phyloP scores from a whole-genome alignment of 2,888 invertebrate species.

The Ephialtes manifestator region DNA sequence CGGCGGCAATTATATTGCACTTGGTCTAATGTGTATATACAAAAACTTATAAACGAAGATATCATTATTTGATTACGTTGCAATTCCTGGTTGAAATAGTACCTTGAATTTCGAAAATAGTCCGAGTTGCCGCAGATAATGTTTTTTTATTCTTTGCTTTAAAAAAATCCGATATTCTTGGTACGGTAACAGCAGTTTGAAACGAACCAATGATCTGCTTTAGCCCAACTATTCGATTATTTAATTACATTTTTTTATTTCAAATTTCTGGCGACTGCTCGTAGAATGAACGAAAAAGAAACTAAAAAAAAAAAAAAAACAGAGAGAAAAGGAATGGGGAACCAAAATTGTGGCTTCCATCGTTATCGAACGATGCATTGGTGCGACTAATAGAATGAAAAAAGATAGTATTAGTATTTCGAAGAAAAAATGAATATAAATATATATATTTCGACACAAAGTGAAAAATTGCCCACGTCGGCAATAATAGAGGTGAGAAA shows the following conservation, averaged over 20 bases:
- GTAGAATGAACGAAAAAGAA: not conserved
- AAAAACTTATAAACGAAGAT: no score
- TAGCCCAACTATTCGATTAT: conserved; percentile 3
- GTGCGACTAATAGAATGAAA: conserved; percentile 3
- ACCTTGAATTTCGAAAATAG: not conserved
- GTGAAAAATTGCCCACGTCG: conserved; percentile 45
- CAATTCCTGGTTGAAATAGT: not conserved
- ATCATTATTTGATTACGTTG: no score
- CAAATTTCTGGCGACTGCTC: not conserved
- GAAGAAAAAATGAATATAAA: not conserved
- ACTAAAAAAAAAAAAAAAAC: conserved; percentile 12
- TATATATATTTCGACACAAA: conserved; percentile 43
- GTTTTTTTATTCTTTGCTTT: not conserved
- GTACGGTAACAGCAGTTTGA: conserved; percentile 6
- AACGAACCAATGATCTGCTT: conserved; percentile 13
- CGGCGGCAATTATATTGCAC: no score
- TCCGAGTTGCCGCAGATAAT: no score
- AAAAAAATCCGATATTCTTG: not conserved
- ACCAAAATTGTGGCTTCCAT: conserved; percentile 12
- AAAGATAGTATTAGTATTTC: conserved; percentile 23
- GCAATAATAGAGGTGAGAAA: conserved; percentile 30
- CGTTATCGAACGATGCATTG: not conserved
- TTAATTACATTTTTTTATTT: not conserved
- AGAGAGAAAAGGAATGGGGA: conserved; percentile 7
- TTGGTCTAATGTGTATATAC: no score